Conservation (phyloP, 2,797 vertebrate genomes). For the Pangasius mekongensis region DNA sequence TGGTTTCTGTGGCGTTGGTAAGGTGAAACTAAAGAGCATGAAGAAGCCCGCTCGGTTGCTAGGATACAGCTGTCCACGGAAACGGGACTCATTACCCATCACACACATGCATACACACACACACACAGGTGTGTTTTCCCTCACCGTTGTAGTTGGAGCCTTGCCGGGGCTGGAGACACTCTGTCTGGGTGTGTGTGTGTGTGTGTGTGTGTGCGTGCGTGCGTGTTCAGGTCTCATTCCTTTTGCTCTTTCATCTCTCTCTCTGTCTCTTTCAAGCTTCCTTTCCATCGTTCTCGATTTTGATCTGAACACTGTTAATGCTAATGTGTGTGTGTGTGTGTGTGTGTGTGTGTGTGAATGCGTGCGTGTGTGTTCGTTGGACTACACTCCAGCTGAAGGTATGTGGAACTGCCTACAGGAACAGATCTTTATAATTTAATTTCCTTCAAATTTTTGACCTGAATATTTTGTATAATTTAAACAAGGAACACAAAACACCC, state of each 20-base stretch:
- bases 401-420: slow-evolving; percentile 41
- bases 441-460: slow-evolving; percentile 48
- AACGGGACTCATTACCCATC: slow-evolving; percentile 39
- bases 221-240: slow-evolving; percentile 21
- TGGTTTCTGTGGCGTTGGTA: slow-evolving; percentile 33
- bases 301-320: slow-evolving; percentile 20
- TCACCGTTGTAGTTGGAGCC: slow-evolving; percentile 73
- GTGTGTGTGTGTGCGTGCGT: slow-evolving; percentile 45
- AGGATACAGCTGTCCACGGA: slow-evolving; percentile 52
- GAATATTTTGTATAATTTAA: slow-evolving; percentile 54
- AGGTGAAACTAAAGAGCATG: slow-evolving; percentile 57
- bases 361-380: slow-evolving; percentile 25
- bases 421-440: slow-evolving; percentile 45
- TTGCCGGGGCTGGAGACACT: slow-evolving; percentile 77
- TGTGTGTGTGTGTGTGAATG: slow-evolving; percentile 26
- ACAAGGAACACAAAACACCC: slow-evolving; percentile 19
- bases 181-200: slow-evolving; percentile 68
- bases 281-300: slow-evolving; percentile 49
- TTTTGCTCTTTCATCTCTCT: slow-evolving; percentile 25
- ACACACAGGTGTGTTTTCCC: slow-evolving; percentile 45
- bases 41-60: slow-evolving; percentile 55
- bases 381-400: background rate
- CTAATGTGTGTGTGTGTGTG: slow-evolving; percentile 6
- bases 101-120: slow-evolving; percentile 24
- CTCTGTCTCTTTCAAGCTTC: slow-evolving; percentile 57